A percentile compares a stretch with the other conserved stretches of the same genome.
Conservation (phyloP, 2,888 invertebrate species). For the Temnothorax ravouxi region DNA sequence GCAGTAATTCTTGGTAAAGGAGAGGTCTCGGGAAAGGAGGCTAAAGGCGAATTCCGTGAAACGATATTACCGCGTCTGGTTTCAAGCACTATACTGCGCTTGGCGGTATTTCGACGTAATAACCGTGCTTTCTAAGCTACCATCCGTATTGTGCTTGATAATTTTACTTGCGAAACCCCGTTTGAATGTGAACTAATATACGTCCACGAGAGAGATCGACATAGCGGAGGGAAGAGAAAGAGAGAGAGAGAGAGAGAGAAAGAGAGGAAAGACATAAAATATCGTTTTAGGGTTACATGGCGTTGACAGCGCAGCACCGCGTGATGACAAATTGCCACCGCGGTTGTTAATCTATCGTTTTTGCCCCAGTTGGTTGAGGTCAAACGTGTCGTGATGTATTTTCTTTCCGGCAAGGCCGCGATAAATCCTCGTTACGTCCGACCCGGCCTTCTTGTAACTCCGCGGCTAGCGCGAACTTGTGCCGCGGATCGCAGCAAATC, state of each 20-base stretch:
- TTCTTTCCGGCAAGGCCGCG: constrained; percentile 50
- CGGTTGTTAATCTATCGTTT: constrained; percentile 58
- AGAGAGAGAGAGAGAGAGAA: background rate
- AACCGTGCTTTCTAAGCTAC: constrained; percentile 14
- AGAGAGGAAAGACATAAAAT: constrained; percentile 48
- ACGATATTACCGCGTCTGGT: constrained; percentile 41
- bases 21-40: constrained; percentile 30
- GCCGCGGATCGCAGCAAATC: constrained; percentile 56
- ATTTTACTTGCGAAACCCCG: constrained; percentile 27
- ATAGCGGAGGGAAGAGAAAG: background rate
- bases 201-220: background rate
- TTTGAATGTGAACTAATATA: constrained; percentile 41
- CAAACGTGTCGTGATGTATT: constrained; percentile 58
- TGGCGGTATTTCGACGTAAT: constrained; percentile 10
- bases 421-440: constrained; percentile 69
- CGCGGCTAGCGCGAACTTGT: constrained; percentile 50
- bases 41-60: constrained; percentile 27
- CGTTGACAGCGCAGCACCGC: constrained; percentile 41
- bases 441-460: constrained; percentile 53
- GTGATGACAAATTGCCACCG: constrained; percentile 56
- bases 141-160: constrained; percentile 30
- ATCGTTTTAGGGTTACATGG: constrained; percentile 53
- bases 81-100: constrained; percentile 18
- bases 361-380: constrained; percentile 45
- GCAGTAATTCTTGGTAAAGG: constrained; percentile 38